These are phyloP conservation scores for Melanotaenia trifasciata DNA, from an alignment of 2,797 vertebrate genomes.

Conservation along the genomic window DNA sequence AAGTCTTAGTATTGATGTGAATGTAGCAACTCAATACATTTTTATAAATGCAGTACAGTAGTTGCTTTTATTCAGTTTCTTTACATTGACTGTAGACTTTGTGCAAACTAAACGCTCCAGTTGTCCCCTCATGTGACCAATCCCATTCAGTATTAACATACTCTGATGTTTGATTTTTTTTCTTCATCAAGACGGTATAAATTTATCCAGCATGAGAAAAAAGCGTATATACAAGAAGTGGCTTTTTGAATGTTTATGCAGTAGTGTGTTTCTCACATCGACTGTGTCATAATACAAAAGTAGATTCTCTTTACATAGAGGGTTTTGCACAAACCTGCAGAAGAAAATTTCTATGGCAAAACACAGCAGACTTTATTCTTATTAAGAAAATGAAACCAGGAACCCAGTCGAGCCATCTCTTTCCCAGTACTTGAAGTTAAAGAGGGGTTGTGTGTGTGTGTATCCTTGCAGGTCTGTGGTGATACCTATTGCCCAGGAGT, in stretches of 20 bases:
- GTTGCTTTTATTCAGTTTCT: neutral
- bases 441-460: slow-evolving; percentile 4
- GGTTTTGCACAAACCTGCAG: neutral
- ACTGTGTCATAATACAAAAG: neutral
- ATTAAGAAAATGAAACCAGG: neutral
- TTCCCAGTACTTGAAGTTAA: neutral
- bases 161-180: neutral
- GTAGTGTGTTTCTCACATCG: neutral
- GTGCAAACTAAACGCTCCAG: neutral
- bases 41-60: neutral
- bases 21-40: neutral
- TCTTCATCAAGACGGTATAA: too few species aligned
- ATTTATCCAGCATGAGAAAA: neutral
- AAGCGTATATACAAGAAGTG: neutral
- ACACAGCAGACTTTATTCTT: neutral
- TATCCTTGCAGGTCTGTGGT: slow-evolving; percentile 88
- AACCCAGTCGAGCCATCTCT: neutral
- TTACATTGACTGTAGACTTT: neutral
- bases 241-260: neutral
- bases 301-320: neutral
- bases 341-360: neutral
- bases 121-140: neutral
- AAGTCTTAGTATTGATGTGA: neutral
- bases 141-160: neutral
- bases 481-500: slow-evolving; percentile 95